A percentile compares a stretch with the other conserved stretches of the same genome.
Evolutionary conservation across 2,113 vertebrate genomes (phyloP).

Genomic region (Albula glossodonta): DNA sequence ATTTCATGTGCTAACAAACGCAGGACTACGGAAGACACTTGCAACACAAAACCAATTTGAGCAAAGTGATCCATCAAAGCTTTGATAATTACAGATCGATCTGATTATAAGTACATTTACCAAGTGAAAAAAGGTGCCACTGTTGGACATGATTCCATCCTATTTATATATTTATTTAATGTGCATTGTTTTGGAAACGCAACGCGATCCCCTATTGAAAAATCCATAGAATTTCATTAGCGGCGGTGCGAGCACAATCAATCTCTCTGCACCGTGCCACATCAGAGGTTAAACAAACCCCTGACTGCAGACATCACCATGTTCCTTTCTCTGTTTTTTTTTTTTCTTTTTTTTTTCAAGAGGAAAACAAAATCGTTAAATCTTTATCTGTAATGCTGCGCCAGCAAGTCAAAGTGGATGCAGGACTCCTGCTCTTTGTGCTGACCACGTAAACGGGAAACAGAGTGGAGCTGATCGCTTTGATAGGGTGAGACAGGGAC

Average conservation of each 20-base stretch:
- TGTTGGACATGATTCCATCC: neutral
- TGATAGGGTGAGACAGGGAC: neutral
- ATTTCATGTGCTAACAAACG: neutral
- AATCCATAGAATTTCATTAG: conserved; percentile 26
- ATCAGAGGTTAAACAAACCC: conserved; percentile 16
- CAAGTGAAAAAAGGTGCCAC: neutral
- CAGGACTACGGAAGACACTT: neutral
- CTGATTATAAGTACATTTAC: too few species aligned
- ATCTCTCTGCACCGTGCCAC: neutral
- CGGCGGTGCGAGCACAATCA: neutral
- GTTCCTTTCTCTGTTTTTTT: neutral
- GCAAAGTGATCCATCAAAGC: neutral
- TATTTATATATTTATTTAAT: neutral
- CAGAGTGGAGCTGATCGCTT: neutral
- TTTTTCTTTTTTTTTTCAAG: neutral
- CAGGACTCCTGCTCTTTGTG: too few species aligned
- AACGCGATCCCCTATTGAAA: neutral
- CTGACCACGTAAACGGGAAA: neutral
- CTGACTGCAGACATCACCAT: neutral
- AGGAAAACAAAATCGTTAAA: conserved; percentile 14
- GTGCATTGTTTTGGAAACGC: neutral
- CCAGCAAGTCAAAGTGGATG: neutral
- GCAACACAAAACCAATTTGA: neutral
- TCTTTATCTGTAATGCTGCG: neutral
- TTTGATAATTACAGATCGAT: too few species aligned